phyloP scores from a whole-genome alignment of 2,888 invertebrate species.

The Neocrepidodera transversa region DNA sequence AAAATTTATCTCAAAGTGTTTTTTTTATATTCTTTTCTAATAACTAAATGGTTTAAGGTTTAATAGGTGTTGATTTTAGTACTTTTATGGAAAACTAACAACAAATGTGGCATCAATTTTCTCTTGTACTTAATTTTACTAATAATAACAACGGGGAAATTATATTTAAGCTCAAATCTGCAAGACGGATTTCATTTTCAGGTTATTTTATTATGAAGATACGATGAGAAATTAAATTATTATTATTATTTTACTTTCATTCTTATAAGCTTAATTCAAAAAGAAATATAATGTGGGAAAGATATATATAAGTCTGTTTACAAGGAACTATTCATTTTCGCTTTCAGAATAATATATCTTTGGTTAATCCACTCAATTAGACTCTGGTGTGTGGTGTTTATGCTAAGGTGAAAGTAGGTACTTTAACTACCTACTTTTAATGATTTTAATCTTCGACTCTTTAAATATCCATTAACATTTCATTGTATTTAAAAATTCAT shows the following conservation, averaged over 20 bases:
- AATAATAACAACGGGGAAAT: too few species aligned
- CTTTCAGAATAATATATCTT: conserved; percentile 17
- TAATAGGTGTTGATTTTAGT: too few species aligned
- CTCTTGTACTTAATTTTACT: too few species aligned
- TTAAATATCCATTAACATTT: conserved; percentile 8
- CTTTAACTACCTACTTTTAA: conserved; percentile 9
- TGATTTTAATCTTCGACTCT: conserved; percentile 10
- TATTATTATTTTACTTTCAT: conserved; percentile 19
- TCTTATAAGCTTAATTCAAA: not conserved
- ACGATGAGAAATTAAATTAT: conserved; percentile 19
- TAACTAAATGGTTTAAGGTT: too few species aligned
- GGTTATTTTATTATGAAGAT: conserved; percentile 5
- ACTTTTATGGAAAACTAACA: too few species aligned
- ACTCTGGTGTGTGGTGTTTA: not conserved
- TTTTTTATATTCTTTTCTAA: too few species aligned
- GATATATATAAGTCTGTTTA: conserved; percentile 18
- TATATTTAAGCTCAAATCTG: too few species aligned
- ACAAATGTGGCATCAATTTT: too few species aligned
- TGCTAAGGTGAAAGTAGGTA: conserved; percentile 6
- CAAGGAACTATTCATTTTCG: conserved; percentile 14
- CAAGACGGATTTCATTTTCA: not conserved
- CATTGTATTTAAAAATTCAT: conserved; percentile 15
- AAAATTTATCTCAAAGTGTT: too few species aligned
- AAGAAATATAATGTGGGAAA: conserved; percentile 22
- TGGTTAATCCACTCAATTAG: conserved; percentile 10